Evolutionary conservation across 2,888 invertebrate genomes (phyloP).

Genomic region (Alitta virens): DNA sequence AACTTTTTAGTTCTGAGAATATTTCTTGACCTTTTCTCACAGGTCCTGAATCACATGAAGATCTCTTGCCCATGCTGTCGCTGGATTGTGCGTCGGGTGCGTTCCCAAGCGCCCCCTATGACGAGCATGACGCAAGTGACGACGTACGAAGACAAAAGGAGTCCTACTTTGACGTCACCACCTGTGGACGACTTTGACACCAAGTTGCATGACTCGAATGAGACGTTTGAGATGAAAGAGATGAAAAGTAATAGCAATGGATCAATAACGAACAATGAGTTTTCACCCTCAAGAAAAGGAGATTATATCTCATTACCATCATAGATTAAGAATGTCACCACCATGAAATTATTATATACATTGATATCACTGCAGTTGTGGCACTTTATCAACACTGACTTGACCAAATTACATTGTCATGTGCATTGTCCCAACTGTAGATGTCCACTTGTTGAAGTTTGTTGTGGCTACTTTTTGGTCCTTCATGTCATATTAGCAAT

Average conservation of each 20-base stretch:
- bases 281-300: constrained; percentile 1
- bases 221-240: background rate
- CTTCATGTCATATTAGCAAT: no score
- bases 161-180: background rate
- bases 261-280: background rate
- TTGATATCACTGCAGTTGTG: no score
- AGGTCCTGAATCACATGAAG: constrained; percentile 13
- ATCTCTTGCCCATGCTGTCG: constrained; percentile 11
- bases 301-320: constrained; percentile 10
- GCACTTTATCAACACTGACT: no score
- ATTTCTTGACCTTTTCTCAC: no score
- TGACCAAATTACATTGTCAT: no score
- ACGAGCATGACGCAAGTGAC: constrained; percentile 11
- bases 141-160: constrained; percentile 11
- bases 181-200: background rate
- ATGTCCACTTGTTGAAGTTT: no score
- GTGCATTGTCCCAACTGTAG: no score
- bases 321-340: no score
- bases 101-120: background rate
- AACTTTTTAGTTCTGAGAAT: no score
- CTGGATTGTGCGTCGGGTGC: background rate
- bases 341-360: no score
- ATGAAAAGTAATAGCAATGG: no score
- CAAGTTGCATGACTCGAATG: background rate
- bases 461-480: no score